These are phyloP conservation scores for Hesperophylax magnus DNA, from an alignment of 1,140 invertebrate species.

Conservation along the genomic window DNA sequence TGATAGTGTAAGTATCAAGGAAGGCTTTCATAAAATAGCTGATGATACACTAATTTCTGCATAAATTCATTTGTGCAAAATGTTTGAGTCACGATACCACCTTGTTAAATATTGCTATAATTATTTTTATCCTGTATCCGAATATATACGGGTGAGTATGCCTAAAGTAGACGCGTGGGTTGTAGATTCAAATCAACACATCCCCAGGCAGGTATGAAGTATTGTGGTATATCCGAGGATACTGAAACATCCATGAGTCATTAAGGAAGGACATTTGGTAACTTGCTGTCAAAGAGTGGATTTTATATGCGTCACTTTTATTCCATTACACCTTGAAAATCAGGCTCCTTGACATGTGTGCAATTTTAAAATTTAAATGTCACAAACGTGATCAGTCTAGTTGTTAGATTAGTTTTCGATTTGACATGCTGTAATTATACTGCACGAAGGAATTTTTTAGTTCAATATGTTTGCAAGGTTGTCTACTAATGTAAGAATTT, in stretches of 20 bases:
- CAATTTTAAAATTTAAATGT: conserved; percentile 1
- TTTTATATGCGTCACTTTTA: neutral
- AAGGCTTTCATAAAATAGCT: no score
- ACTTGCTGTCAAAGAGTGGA: neutral
- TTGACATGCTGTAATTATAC: neutral
- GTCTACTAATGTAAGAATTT: neutral
- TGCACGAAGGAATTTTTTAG: neutral
- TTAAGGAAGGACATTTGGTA: neutral
- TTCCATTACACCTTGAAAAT: neutral
- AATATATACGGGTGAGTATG: no score
- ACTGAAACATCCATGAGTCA: conserved; percentile 19
- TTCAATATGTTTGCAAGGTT: neutral
- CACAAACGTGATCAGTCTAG: neutral
- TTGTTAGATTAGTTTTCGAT: neutral
- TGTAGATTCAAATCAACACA: no score
- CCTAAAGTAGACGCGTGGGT: no score
- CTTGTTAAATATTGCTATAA: no score
- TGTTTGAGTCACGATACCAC: no score
- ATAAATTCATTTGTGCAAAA: no score
- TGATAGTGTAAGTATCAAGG: no score
- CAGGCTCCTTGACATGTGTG: neutral
- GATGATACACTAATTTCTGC: no score
- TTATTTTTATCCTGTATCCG: no score
- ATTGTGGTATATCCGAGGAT: neutral
- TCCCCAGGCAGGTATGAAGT: no score